Evolutionary conservation across 2,113 vertebrate genomes (phyloP).

Genomic region (Melanerpes aurifrons): DNA sequence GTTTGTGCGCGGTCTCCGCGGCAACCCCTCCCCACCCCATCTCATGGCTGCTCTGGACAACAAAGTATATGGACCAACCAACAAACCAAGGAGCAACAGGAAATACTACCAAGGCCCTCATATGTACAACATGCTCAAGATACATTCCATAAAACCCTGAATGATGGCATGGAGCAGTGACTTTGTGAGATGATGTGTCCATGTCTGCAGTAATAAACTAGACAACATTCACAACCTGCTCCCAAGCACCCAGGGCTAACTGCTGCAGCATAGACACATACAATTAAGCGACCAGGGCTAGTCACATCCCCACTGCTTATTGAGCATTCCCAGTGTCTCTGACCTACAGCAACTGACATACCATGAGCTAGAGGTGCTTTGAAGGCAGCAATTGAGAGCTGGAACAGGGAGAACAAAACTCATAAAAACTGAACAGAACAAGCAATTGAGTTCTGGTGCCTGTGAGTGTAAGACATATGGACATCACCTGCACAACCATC

Average conservation of each 20-base stretch:
- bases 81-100: neutral
- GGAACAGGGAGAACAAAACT: neutral
- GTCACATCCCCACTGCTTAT: neutral
- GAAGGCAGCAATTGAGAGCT: neutral
- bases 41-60: neutral
- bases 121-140: neutral
- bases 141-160: neutral
- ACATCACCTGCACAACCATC: accelerated
- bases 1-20: too few species aligned
- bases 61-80: neutral
- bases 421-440: neutral
- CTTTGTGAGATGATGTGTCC: neutral
- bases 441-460: neutral
- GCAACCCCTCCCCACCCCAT: too few species aligned
- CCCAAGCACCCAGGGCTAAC: too few species aligned
- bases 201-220: neutral
- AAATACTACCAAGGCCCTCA: neutral
- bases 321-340: neutral
- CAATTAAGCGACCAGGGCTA: neutral
- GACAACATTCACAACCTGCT: neutral
- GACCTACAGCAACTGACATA: neutral
- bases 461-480: neutral
- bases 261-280: neutral
- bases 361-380: accelerated
- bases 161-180: accelerated